These are phyloP conservation scores for Hydraecia micacea DNA, from an alignment of 2,888 invertebrate species.

Conservation along the genomic window DNA sequence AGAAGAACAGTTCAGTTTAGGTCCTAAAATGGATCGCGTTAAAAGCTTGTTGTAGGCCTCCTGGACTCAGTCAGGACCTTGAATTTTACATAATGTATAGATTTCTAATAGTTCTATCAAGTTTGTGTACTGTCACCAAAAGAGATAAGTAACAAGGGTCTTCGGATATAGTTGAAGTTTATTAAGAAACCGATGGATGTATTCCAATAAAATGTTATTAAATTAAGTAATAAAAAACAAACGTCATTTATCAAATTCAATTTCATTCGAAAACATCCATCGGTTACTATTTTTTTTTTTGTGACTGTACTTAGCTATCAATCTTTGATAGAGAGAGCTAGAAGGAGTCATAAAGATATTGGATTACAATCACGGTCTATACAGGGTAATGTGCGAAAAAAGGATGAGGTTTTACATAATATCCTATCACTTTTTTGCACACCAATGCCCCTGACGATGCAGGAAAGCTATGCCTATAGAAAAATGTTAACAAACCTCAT, in stretches of 20 bases:
- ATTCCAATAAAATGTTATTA: too few relatives aligned
- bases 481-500: conserved; percentile 79
- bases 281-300: background rate
- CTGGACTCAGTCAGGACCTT: too few relatives aligned
- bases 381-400: background rate
- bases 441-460: background rate
- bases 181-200: background rate
- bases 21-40: too few relatives aligned
- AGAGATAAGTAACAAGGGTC: background rate
- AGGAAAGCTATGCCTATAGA: background rate
- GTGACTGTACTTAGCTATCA: background rate
- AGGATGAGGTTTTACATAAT: background rate
- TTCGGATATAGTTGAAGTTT: background rate
- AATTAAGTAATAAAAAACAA: too few relatives aligned
- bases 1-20: too few relatives aligned
- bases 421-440: background rate
- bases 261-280: too few relatives aligned
- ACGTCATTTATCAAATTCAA: too few relatives aligned
- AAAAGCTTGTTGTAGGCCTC: too few relatives aligned
- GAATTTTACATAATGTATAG: too few relatives aligned
- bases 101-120: background rate
- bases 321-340: background rate
- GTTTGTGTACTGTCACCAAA: background rate
- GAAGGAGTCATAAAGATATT: background rate
- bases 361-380: background rate